These are phyloP conservation scores for Centruroides sculpturatus DNA, from an alignment of 1,140 invertebrate genomes.

Conservation along the genomic window DNA sequence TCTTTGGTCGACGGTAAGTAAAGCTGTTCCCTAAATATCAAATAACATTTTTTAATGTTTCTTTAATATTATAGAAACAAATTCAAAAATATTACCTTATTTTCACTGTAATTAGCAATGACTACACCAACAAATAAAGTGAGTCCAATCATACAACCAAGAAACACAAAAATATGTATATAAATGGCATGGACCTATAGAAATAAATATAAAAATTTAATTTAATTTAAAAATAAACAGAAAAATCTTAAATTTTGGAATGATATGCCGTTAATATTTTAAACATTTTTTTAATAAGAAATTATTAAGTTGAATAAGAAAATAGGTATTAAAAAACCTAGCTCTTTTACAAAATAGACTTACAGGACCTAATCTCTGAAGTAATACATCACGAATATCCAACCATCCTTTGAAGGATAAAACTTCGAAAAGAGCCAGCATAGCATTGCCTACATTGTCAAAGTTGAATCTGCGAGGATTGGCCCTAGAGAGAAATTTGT, in stretches of 20 bases:
- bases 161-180: constrained; percentile 98
- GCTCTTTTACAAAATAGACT: constrained; percentile 29
- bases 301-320: constrained; percentile 2
- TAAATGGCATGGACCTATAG: constrained; percentile 84
- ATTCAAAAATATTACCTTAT: constrained; percentile 46
- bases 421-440: constrained; percentile 96
- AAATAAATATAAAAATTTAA: background rate
- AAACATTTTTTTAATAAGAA: background rate
- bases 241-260: too few relatives aligned
- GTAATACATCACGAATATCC: constrained; percentile 93
- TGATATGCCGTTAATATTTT: too few relatives aligned
- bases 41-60: background rate
- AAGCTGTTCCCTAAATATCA: constrained; percentile 61
- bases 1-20: constrained; percentile 96
- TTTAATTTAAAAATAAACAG: too few relatives aligned
- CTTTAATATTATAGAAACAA: constrained; percentile 6
- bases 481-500: constrained; percentile 43
- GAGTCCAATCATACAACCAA: constrained; percentile 98
- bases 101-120: constrained; percentile 99
- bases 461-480: constrained; percentile 99
- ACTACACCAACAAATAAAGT: constrained; percentile 99
- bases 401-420: constrained; percentile 99
- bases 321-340: background rate
- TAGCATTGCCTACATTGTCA: constrained; percentile 96
- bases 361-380: constrained; percentile 66